Base-by-base conservation (phyloP, 2,888 invertebrate genomes). In the Agapostemon virescens region DNA sequence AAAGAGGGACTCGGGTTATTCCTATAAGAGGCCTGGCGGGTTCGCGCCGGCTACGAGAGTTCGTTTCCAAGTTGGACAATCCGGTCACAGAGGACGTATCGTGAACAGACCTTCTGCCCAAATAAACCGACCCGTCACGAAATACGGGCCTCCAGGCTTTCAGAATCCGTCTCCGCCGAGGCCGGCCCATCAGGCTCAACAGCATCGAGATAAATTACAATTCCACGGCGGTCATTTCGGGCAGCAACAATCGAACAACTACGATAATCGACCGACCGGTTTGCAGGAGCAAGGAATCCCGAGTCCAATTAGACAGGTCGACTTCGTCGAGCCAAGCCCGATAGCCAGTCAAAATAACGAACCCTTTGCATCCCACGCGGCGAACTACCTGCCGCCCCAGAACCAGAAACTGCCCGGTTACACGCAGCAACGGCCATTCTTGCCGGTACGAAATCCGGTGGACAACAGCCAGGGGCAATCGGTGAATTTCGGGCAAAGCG, bases 301-400 rank as follows among this genome's bases (percentile, higher is more conserved):
- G 0, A 90, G 85, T 85, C 87, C 90, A 11, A 86, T 90, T 0
- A 88, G 88, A 80, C 73, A 87, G 38, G 61, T 77, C 5, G 90
- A 91, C 49, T 91, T 91, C 61, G 78, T 80, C 0, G 88, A 89
- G 49, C 78, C 86, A 17, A 90, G 88, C 84, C 89, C 92, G 1
- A 92, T 92, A 38, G 89, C 92, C 13, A 90, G 89, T 77, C 92
- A 92, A 76, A 93, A 92, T 72, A 87, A 86, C 38, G 86, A 88
- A 74, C 92, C 92, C 0, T 92, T 92, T 61, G 90, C 90, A 30
- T 81, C 85, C 3, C 87, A 92, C 64, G 88, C 89, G 0, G 92
- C 92, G 0, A 90, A 91, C 70, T 93, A 93, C 79, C 84, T 93
- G 40, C 93, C 92, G 26, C 92, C 93, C 17, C 87, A 84, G 45